phyloP scores from a whole-genome alignment of 2,797 vertebrate genomes.

The Forpus xanthops region DNA sequence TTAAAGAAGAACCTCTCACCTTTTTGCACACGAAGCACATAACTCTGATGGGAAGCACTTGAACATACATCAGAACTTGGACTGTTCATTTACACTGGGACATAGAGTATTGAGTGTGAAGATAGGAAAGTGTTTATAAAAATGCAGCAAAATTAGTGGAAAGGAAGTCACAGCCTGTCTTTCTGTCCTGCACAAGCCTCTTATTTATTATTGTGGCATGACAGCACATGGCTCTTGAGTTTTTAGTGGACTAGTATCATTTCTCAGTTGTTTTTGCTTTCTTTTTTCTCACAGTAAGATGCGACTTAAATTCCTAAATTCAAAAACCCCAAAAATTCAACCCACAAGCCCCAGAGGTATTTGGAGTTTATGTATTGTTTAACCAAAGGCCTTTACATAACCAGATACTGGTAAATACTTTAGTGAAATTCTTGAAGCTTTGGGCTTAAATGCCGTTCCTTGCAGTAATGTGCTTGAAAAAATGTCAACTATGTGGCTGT shows the following conservation, averaged over 20 bases:
- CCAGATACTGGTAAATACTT: constrained; percentile 58
- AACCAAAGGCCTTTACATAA: constrained; percentile 58
- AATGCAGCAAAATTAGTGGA: constrained; percentile 14
- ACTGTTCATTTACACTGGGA: background rate
- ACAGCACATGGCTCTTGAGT: constrained; percentile 17
- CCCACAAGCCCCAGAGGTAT: constrained; percentile 47
- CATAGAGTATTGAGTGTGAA: background rate
- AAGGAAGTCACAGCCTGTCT: constrained; percentile 22
- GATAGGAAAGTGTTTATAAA: background rate
- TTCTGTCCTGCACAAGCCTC: background rate
- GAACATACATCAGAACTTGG: background rate
- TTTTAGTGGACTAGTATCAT: constrained; percentile 39
- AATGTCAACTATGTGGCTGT: constrained; percentile 38
- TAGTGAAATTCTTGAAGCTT: constrained; percentile 56
- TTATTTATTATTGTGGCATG: constrained; percentile 31
- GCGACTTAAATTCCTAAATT: constrained; percentile 31
- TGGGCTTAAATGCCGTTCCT: constrained; percentile 40
- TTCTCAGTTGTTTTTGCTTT: constrained; percentile 54
- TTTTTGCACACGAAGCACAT: background rate
- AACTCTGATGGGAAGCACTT: background rate
- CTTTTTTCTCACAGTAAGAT: constrained; percentile 60
- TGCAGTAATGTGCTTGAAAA: constrained; percentile 52
- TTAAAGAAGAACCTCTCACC: background rate
- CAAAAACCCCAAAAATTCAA: constrained; percentile 41
- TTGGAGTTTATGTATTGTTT: constrained; percentile 55